phyloP scores from a whole-genome alignment of 2,797 vertebrate genomes.

The Sebastes umbrosus region DNA sequence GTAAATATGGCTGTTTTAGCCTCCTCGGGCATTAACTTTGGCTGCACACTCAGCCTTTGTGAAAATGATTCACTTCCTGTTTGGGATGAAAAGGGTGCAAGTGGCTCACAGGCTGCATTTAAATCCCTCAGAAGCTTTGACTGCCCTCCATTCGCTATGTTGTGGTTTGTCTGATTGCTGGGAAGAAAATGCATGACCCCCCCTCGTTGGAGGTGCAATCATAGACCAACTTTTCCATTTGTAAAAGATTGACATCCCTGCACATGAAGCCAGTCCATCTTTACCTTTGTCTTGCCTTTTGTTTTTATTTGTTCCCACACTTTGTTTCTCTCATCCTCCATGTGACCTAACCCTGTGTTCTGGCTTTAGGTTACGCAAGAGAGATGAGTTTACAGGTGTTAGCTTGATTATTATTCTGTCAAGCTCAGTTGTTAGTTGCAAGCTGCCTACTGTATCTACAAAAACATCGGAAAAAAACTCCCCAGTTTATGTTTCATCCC shows the following conservation, averaged over 20 bases:
- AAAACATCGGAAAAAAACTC: neutral
- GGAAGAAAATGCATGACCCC: slow-evolving; percentile 31
- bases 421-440: slow-evolving; percentile 29
- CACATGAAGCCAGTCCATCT: slow-evolving; percentile 35
- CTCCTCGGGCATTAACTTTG: too few species aligned
- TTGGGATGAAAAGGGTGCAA: neutral
- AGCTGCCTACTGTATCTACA: slow-evolving; percentile 14
- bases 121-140: slow-evolving; percentile 23
- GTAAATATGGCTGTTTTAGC: too few species aligned
- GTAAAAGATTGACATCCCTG: slow-evolving; percentile 10
- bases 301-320: slow-evolving; percentile 34
- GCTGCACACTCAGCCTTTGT: too few species aligned
- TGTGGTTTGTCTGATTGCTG: slow-evolving; percentile 17
- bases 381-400: slow-evolving; percentile 53
- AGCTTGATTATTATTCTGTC: slow-evolving; percentile 26
- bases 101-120: slow-evolving; percentile 12
- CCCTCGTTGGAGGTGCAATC: slow-evolving; percentile 3
- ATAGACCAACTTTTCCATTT: slow-evolving; percentile 1
- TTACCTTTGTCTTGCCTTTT: slow-evolving; percentile 34
- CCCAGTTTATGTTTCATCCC: slow-evolving; percentile 4
- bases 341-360: slow-evolving; percentile 67
- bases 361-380: slow-evolving; percentile 65
- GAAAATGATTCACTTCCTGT: neutral
- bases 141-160: slow-evolving; percentile 1
- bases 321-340: slow-evolving; percentile 54